Evolutionary conservation across 2,113 vertebrate genomes (phyloP), one percentile per base, ranked within the genome.

Genomic region (Leuciscus idus): DNA sequence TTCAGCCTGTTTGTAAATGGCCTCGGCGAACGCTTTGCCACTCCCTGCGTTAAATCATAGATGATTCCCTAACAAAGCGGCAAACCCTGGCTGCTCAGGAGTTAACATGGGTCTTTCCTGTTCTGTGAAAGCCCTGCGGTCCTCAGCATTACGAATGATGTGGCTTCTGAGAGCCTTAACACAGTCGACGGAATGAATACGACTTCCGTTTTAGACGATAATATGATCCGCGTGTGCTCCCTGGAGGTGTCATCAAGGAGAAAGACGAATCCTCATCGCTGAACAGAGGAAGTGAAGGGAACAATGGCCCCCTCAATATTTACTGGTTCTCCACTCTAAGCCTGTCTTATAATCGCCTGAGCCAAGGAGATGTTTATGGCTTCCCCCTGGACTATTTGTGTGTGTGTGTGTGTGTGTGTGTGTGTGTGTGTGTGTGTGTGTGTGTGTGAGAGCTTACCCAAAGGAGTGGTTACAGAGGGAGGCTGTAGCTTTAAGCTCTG

Each of bases 201-300:
- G 93, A 95, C 94, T 95, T 96, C 93, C 94, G 94, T 93, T 95
- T 91, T 89, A 94, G 93, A 93, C 92, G 94, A 95, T 96, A 95
- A 96, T 95, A 92, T 94, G 95, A 96, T 95, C 95, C 89, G 90
- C 92, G 93, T 94, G 91, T 92, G 94, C 66, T 93, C 93, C 92
- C 93, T 90, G 91, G 93, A 92, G 94, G 94, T 93, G 93, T 93
- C 90, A 91, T 94, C 90, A 91, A 94, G 93, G 93, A 91, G 91
- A 94, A 95, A 93, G 92, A 94, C 72, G 94, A 93, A 93, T 92
- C 90, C 94, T 95, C 94, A 93, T 94, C 89, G 93, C 91, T 91
- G 93, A 92, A 94, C 93, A 90, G 89, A 93, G 93, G 94, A 95
- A 94, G 93, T 93, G 91, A 91, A 92, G 94, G 94, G 94, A 96